These are phyloP conservation scores for Drosophila limbata DNA, from an alignment of 2,888 invertebrate species.

Conservation along the genomic window DNA sequence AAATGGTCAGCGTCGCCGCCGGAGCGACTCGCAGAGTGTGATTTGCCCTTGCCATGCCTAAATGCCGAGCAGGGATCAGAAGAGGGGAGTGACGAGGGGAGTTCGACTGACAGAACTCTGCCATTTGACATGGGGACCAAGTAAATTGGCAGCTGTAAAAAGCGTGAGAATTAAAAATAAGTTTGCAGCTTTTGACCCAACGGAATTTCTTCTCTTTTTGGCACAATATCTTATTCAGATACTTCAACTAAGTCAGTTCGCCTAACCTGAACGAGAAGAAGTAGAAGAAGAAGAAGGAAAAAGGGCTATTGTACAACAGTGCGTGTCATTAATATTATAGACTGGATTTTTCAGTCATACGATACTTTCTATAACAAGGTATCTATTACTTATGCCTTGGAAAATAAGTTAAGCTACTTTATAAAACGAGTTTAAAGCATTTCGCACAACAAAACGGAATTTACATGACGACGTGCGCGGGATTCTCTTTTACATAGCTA, in stretches of 20 bases:
- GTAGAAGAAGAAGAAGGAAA: not conserved
- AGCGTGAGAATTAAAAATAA: slow-evolving; percentile 77
- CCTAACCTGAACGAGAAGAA: slow-evolving; percentile 10
- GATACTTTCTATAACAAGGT: slow-evolving; percentile 2
- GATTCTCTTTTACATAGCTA: not conserved
- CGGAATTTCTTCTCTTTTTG: slow-evolving; percentile 5
- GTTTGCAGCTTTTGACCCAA: slow-evolving; percentile 54
- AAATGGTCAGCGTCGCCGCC: slow-evolving; percentile 68
- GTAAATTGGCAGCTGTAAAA: slow-evolving; percentile 62
- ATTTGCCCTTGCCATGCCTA: slow-evolving; percentile 14
- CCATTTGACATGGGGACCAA: slow-evolving; percentile 65
- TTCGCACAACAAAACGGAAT: not conserved
- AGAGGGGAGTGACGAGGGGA: not conserved
- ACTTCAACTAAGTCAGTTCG: slow-evolving; percentile 21
- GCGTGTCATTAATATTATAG: slow-evolving; percentile 28
- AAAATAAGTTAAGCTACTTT: not conserved
- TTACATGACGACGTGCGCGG: not conserved
- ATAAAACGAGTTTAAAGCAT: slow-evolving; percentile 8
- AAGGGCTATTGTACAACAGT: slow-evolving; percentile 3
- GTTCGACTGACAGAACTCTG: slow-evolving; percentile 29
- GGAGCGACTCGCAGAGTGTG: slow-evolving; percentile 40
- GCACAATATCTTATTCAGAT: slow-evolving; percentile 26
- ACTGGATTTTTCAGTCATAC: slow-evolving; percentile 9
- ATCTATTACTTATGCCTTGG: not conserved
- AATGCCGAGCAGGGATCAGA: not conserved